phyloP scores from a whole-genome alignment of 2,888 invertebrate genomes.

The Thymelicus lineola region DNA sequence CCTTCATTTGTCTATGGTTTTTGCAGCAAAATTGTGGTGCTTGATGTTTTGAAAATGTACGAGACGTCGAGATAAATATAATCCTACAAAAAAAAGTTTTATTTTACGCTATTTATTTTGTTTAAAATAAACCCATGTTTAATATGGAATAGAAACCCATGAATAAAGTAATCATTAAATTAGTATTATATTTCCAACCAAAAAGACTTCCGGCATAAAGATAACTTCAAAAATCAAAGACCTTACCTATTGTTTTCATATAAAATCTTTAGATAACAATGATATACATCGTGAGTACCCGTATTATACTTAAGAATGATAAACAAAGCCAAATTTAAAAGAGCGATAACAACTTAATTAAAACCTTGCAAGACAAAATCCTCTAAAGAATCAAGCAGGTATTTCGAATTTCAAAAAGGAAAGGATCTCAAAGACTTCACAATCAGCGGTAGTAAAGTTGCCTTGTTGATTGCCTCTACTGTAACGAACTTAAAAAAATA shows the following conservation, averaged over 20 bases:
- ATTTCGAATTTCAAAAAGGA: slow-evolving; percentile 36
- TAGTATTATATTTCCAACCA: background rate
- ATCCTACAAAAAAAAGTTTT: too few relatives aligned
- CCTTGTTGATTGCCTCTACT: slow-evolving; percentile 39
- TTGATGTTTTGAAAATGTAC: slow-evolving; percentile 14
- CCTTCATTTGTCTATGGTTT: slow-evolving; percentile 35
- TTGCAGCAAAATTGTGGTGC: slow-evolving; percentile 12
- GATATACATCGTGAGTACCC: too few relatives aligned
- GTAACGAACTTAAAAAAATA: slow-evolving; percentile 40
- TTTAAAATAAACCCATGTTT: too few relatives aligned
- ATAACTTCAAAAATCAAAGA: slow-evolving; percentile 14
- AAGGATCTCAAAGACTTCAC: slow-evolving; percentile 38
- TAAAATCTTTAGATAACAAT: slow-evolving; percentile 22
- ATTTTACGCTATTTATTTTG: too few relatives aligned
- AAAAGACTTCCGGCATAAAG: background rate
- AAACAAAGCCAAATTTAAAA: slow-evolving; percentile 33
- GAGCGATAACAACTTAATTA: slow-evolving; percentile 33
- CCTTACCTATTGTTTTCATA: slow-evolving; percentile 7
- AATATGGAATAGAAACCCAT: too few relatives aligned
- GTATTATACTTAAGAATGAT: too few relatives aligned
- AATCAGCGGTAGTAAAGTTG: slow-evolving; percentile 37
- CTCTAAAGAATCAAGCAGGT: slow-evolving; percentile 32
- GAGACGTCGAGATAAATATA: too few relatives aligned
- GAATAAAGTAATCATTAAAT: background rate
- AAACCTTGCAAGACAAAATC: slow-evolving; percentile 22